Base-by-base conservation (phyloP, 2,888 invertebrate genomes). In the Chymomyza caudatula region DNA sequence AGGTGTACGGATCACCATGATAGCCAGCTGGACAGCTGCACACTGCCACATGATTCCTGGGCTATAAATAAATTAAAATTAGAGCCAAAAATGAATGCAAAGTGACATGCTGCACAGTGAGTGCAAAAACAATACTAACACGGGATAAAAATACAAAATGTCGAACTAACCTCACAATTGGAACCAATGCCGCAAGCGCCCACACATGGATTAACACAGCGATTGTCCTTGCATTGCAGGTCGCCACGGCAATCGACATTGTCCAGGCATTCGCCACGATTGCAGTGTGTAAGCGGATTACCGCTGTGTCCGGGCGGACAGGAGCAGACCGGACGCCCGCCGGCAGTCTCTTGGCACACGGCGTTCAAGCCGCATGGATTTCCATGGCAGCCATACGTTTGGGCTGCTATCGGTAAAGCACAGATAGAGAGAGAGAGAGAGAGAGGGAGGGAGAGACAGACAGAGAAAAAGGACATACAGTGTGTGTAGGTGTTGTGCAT, bases 291-390 rank as follows among this genome's bases (percentile, higher is more conserved):
- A 67, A 95, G 90, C 0, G 96, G 96, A 90, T 96, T 96, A 29
- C 96, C 96, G 74, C 94, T 94, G 89, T 96, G 93, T 0, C 96
- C 94, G 8, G 95, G 93, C 73, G 95, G 91, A 80, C 96, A 96
- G 22, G 95, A 95, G 87, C 96, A 96, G 4, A 96, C 95, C 0
- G 96, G 95, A 60, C 95, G 92, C 71, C 94, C 95, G 72, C 93
- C 94, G 73, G 92, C 91, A 68, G 92, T 90, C 70, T 90, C 90
- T 69, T 93, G 93, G 83, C 94, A 94, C 69, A 94, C 92, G 2
- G 94, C 94, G 51, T 94, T 94, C 5, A 92, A 92, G 2, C 94
- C 94, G 77, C 94, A 94, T 0, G 94, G 94, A 84, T 90, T 92
- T 1, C 93, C 92, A 0, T 93, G 92, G 76, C 93, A 93, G 0